Evolutionary conservation across 2,888 invertebrate species (phyloP).

Genomic region (Agriotes lineatus): DNA sequence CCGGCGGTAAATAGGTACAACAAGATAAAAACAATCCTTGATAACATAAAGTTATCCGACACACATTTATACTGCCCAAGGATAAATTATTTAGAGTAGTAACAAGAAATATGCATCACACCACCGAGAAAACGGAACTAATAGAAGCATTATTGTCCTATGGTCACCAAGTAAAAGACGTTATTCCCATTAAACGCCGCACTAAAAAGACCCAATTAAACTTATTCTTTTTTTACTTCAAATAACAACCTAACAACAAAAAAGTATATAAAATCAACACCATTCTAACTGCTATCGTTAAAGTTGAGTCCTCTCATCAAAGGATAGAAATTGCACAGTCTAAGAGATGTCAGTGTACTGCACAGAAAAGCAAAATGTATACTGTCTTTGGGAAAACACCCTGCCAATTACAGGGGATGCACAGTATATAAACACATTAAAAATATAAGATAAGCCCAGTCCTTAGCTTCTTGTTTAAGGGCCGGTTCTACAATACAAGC

Average conservation of each 20-base stretch:
- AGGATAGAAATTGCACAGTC: conserved; percentile 9
- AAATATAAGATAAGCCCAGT: too few relatives aligned
- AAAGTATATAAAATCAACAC: not conserved
- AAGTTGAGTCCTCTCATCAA: conserved; percentile 13
- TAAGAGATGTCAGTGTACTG: too few relatives aligned
- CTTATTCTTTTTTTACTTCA: not conserved
- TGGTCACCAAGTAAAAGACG: conserved; percentile 4
- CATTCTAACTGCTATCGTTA: not conserved
- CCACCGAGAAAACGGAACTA: conserved; percentile 9
- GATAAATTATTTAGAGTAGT: conserved; percentile 6
- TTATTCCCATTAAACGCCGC: not conserved
- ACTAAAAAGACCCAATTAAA: not conserved
- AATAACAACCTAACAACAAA: conserved; percentile 18
- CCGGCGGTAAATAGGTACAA: conserved; percentile 8
- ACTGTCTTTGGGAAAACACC: too few relatives aligned
- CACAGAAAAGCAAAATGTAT: too few relatives aligned
- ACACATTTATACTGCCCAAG: too few relatives aligned
- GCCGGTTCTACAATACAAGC: too few relatives aligned
- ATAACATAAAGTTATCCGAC: not conserved
- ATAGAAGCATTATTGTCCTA: not conserved
- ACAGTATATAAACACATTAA: too few relatives aligned
- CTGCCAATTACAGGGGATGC: too few relatives aligned
- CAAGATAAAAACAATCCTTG: not conserved
- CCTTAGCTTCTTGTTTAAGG: too few relatives aligned
- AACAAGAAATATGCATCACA: conserved; percentile 6